Percentiles rank a stretch among this genome's conserved stretches.
Conservation (phyloP, 2,113 vertebrate genomes). For the Tonatia bakeri region DNA sequence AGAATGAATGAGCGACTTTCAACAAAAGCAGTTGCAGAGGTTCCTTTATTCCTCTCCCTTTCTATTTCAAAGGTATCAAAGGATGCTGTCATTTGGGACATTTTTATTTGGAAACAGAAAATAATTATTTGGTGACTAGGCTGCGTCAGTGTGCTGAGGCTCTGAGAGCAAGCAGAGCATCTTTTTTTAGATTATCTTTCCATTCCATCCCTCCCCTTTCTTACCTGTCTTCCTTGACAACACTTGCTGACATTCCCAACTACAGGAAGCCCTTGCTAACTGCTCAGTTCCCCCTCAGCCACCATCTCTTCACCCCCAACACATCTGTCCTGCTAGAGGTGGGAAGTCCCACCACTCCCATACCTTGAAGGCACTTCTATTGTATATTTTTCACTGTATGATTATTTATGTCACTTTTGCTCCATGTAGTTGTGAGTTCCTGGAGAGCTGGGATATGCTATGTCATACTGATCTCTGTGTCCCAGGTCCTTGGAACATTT, state of each 20-base stretch:
- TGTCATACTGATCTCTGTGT: background rate
- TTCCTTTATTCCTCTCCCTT: background rate
- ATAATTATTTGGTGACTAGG: background rate
- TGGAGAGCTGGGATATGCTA: background rate
- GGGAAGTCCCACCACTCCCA: too few species aligned
- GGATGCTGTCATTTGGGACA: background rate
- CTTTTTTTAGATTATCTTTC: background rate
- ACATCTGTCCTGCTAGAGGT: background rate
- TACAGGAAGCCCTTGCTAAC: background rate
- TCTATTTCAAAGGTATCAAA: slow-evolving; percentile 24
- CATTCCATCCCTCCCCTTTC: background rate
- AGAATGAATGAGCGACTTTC: background rate
- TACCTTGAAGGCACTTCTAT: background rate
- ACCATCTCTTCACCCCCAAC: background rate
- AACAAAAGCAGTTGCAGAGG: background rate
- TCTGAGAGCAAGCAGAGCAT: background rate
- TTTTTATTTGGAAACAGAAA: slow-evolving; percentile 17
- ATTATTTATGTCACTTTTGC: background rate
- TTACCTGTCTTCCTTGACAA: background rate
- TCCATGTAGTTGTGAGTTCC: background rate
- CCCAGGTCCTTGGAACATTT: background rate
- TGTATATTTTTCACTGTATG: background rate
- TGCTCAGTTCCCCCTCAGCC: background rate
- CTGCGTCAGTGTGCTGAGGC: background rate
- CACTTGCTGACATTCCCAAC: background rate